Conservation (phyloP, 1,140 invertebrate genomes). For the Drosophila auraria region DNA sequence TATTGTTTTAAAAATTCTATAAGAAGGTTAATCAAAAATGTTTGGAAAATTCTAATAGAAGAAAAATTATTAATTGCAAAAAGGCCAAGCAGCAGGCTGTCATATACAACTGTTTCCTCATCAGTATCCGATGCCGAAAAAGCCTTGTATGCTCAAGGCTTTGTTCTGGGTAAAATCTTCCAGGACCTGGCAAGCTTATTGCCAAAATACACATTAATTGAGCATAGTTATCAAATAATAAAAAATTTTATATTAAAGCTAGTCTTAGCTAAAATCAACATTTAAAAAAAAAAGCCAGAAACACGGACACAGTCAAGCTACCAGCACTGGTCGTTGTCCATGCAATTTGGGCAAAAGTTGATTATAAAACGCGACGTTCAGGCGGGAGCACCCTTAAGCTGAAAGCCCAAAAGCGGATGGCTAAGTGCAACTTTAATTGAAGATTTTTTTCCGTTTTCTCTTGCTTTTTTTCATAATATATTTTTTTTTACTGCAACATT, state of each 20-base stretch:
- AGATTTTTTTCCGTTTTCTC: constrained; percentile 20
- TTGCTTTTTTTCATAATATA: background rate
- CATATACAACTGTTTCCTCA: no score
- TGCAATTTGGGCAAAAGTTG: constrained; percentile 40
- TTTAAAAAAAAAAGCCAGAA: background rate
- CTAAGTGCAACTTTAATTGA: constrained; percentile 54
- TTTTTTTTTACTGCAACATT: constrained; percentile 25
- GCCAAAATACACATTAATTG: background rate
- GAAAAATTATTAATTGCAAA: no score
- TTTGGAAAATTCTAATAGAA: no score
- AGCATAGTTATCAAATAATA: background rate
- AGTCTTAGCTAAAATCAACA: no score
- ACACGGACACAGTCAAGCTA: no score
- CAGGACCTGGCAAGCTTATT: no score
- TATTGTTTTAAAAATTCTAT: background rate
- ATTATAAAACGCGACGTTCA: constrained; percentile 39
- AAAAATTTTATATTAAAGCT: no score
- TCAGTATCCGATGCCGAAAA: no score
- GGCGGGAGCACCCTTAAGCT: constrained; percentile 4
- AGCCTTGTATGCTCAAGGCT: no score
- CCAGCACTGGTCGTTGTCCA: background rate
- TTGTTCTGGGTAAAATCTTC: no score
- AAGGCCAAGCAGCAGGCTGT: no score
- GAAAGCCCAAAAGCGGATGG: constrained; percentile 21
- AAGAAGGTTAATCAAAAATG: no score